phyloP scores from a whole-genome alignment of 2,888 invertebrate species.

The Icerya purchasi region DNA sequence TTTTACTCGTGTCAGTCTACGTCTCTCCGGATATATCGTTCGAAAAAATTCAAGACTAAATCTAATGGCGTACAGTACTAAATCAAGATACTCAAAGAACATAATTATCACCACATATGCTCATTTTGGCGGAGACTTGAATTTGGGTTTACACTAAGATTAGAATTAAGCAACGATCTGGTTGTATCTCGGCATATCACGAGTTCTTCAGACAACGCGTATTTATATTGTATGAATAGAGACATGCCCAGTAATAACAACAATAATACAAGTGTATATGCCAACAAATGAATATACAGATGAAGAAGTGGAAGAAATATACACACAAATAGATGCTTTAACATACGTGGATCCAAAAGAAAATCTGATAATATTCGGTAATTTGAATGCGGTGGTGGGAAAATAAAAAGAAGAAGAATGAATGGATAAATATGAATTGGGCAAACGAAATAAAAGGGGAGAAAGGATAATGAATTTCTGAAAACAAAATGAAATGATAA shows the following conservation, averaged over 20 bases:
- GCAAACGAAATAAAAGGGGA: neutral
- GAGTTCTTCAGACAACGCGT: no score
- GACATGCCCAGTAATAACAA: neutral
- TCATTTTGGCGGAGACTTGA: no score
- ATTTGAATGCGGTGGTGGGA: neutral
- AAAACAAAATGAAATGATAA: neutral
- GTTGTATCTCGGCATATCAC: no score
- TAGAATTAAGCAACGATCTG: no score
- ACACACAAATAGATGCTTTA: neutral
- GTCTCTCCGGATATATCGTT: no score
- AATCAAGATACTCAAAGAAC: no score
- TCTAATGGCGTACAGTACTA: no score
- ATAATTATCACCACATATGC: no score
- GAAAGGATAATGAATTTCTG: neutral
- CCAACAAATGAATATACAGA: neutral
- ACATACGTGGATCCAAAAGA: neutral
- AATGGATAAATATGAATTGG: neutral
- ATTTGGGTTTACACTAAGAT: no score
- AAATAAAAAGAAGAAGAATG: neutral
- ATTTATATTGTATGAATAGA: neutral
- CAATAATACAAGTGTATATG: neutral
- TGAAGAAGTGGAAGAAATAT: neutral
- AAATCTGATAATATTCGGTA: neutral
- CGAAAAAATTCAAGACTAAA: no score
- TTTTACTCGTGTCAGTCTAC: no score